Percentiles rank a stretch among this genome's conserved stretches.
Evolutionary conservation across 2,888 invertebrate species (phyloP).

Genomic region (Andrena dorsata): DNA sequence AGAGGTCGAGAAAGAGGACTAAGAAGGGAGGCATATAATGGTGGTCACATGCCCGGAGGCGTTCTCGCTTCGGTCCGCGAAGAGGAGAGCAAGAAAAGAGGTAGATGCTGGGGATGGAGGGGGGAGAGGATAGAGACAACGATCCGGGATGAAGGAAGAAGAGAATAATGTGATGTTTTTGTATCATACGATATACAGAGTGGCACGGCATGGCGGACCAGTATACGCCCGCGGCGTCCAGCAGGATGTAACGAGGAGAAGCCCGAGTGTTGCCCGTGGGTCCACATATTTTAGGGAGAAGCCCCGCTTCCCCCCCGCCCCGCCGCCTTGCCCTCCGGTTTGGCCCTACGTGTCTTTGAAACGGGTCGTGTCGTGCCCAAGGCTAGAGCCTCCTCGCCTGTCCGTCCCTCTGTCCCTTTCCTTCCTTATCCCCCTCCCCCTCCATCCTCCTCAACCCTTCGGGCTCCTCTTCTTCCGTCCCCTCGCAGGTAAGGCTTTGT

Average conservation of each 20-base stretch:
- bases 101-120: not conserved
- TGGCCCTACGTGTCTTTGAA: conserved; percentile 82
- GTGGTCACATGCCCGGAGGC: conserved; percentile 79
- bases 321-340: conserved; percentile 71
- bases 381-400: conserved; percentile 73
- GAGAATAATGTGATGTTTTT: conserved; percentile 84
- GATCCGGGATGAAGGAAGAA: conserved; percentile 61
- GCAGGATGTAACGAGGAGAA: conserved; percentile 83
- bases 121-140: conserved; percentile 31
- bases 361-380: conserved; percentile 81
- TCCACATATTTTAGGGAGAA: conserved; percentile 84
- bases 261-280: conserved; percentile 81
- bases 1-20: conserved; percentile 50
- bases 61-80: conserved; percentile 67
- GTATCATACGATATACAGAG: conserved; percentile 83
- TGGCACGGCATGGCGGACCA: conserved; percentile 72
- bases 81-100: conserved; percentile 67
- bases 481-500: conserved; percentile 13
- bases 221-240: conserved; percentile 75
- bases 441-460: conserved; percentile 3
- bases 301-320: conserved; percentile 59
- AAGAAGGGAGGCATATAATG: conserved; percentile 77
- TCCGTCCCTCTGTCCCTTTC: conserved; percentile 56
- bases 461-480: conserved; percentile 21
- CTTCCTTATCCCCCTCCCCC: not conserved